Evolutionary conservation across 2,797 vertebrate species (phyloP), one percentile per base, ranked within the genome.

Genomic region (Phalloptychus januarius): DNA sequence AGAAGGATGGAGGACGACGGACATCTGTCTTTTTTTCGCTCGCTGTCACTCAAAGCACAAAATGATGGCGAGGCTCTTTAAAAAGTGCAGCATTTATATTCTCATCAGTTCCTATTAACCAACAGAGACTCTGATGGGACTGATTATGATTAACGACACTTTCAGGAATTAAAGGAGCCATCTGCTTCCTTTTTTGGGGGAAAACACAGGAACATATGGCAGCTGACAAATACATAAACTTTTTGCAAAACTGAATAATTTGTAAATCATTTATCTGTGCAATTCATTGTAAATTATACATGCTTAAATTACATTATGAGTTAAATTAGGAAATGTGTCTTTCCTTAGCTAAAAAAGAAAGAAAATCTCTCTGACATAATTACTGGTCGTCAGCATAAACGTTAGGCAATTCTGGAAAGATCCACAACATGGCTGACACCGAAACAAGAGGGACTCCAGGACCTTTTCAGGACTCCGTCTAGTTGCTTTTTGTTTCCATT

Each of bases 141-240:
- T 87, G 42, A 91, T 86, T 77, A 88, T 88, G 88, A 93, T 88
- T 89, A 89, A 92, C 82, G 75, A 90, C 78, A 75, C 81, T 85
- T 83, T 80, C 58, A 85, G 77, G 89, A 92, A 92, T 88, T 83
- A 88, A 74, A 86, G 79, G 54, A 70, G 84, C 88, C 93, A 94
- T 92, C 90, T 94, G 92, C 80, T 90, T 87, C 74, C 76, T 80
- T 79, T 79, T 85, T 82, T 80, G 71, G 77, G 50, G 79, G 72
- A 71, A 87, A 82, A 86, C n/a, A 36, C 65, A 52, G 78, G 56
- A 83, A 56, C 87, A 90, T 84, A 90, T 83, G 85, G 83, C 65
- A 71, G 80, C n/a, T 15, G 10, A 77, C 70, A 77, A 77, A 73
- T 71, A 84, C 45, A 72, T 54, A 80, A 76, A 78, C 28, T 56